Percentiles rank a stretch among this genome's conserved stretches.
Conservation (phyloP, 1,140 invertebrate genomes). For the Oryzaephilus surinamensis region DNA sequence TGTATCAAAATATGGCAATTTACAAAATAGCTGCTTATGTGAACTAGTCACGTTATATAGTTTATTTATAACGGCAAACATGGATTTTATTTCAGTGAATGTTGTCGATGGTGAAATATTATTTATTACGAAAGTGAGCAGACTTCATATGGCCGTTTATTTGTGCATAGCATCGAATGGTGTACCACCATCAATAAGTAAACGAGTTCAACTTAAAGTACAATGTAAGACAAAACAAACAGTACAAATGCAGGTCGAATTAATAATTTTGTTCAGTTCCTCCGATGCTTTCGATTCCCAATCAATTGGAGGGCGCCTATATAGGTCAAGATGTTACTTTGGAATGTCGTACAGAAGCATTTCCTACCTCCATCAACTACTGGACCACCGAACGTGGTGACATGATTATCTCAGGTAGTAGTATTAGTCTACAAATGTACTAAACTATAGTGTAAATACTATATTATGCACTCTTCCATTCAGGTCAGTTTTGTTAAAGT, state of each 20-base stretch:
- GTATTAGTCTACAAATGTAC: constrained; percentile 19
- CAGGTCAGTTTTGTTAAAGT: too few relatives aligned
- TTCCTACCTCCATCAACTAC: constrained; percentile 79
- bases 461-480: too few relatives aligned
- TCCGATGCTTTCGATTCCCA: constrained; percentile 78
- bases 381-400: constrained; percentile 77
- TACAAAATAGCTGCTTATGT: too few relatives aligned
- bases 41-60: too few relatives aligned
- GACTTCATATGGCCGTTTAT: constrained; percentile 84
- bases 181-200: constrained; percentile 79
- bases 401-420: constrained; percentile 81
- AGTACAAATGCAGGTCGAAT: constrained; percentile 28
- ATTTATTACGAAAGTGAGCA: constrained; percentile 76
- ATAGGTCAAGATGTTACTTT: constrained; percentile 69
- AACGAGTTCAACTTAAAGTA: constrained; percentile 69
- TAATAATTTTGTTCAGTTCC: constrained; percentile 52
- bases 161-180: constrained; percentile 79
- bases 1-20: too few relatives aligned
- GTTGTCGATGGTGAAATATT: constrained; percentile 76
- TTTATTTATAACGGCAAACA: too few relatives aligned
- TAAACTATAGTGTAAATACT: too few relatives aligned
- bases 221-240: constrained; percentile 65
- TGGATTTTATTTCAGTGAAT: constrained; percentile 62
- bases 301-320: constrained; percentile 74
- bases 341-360: constrained; percentile 80